Evolutionary conservation across 2,888 invertebrate species (phyloP), one percentile per base, ranked within the genome.

Genomic region (Drosophila sordidapex): DNA sequence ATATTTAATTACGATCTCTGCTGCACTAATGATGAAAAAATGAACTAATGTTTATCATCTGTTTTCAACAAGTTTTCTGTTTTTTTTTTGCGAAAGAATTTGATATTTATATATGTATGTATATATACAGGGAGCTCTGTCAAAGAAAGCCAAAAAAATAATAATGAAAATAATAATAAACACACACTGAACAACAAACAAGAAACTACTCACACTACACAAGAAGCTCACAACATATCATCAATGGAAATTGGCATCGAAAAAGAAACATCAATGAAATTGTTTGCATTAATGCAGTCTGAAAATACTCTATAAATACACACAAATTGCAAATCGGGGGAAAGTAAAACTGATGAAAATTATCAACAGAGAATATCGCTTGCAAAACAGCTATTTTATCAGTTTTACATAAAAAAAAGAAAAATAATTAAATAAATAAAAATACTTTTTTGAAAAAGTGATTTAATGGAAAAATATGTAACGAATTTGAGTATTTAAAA

Each of bases 31-130:
- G 11, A 43, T 54, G 15, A 61, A 21, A 35, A 76, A 74, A 49
- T 72, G 43, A 89, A 79, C 87, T 87, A 90, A 90, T 90, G 91
- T 91, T 90, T 90, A 91, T 90, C 89, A 90, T 91, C 91, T 87
- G 75, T 79, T 77, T 79, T 70, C 71, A 69, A 74, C 57, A 64
- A 72, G 54, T 82, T 74, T 81, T 76, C 69, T 73, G 68, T 84
- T 81, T 65, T 79, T 81, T 79, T 66, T 78, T 86, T 74, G 67
- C 72, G 54, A 69, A 64, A 52, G 56, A 70, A 75, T 72, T 79
- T 38, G 68, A 61, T 72, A 65, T 70, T 79, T 53, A 71, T 57
- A 61, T 70, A 63, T 51, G 40, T 64, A 64, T 77, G 62, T 71
- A 62, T 54, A 83, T 84, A 87, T 88, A 82, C 87, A 87, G 87